Evolutionary conservation across 2,113 vertebrate species (phyloP).

Genomic region (Micronycteris hirsuta): DNA sequence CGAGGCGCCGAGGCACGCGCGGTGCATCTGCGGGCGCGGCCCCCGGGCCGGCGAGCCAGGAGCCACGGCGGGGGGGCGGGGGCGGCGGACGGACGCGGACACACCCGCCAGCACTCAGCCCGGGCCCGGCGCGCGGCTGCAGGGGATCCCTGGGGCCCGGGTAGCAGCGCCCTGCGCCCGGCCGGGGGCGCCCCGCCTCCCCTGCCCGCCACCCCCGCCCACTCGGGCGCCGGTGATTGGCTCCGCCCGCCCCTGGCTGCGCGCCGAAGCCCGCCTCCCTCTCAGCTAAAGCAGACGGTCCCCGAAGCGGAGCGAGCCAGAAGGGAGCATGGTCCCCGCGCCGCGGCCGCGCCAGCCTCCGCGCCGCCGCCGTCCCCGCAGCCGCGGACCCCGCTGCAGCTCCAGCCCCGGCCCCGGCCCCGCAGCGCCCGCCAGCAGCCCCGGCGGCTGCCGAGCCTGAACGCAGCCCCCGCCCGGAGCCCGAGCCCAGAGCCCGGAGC

Average conservation of each 20-base stretch:
- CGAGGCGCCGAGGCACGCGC: slow-evolving; percentile 1
- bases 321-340: slow-evolving; percentile 81
- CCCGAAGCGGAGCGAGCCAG: slow-evolving; percentile 79
- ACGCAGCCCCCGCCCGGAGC: slow-evolving; percentile 56
- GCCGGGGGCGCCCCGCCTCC: slow-evolving; percentile 60
- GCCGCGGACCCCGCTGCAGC: slow-evolving; percentile 46
- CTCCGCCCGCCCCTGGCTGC: slow-evolving; percentile 76
- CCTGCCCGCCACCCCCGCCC: slow-evolving; percentile 62
- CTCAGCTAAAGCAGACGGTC: slow-evolving; percentile 79
- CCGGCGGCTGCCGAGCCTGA: slow-evolving; percentile 50
- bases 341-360: slow-evolving; percentile 73
- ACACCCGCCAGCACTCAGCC: background rate
- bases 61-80: slow-evolving; percentile 1
- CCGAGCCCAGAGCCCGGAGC: slow-evolving; percentile 54
- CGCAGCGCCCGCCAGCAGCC: slow-evolving; percentile 45
- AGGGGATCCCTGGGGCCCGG: slow-evolving; percentile 8
- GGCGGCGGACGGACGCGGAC: background rate
- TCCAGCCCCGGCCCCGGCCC: slow-evolving; percentile 47
- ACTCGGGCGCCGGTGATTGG: slow-evolving; percentile 69
- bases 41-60: background rate
- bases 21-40: slow-evolving; percentile 14
- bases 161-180: background rate
- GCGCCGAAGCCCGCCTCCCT: slow-evolving; percentile 77
- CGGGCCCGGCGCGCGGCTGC: background rate
- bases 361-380: slow-evolving; percentile 53